A percentile compares a stretch with the other conserved stretches of the same genome.
phyloP scores from a whole-genome alignment of 2,888 invertebrate genomes.

The Hoplodrina blanda region DNA sequence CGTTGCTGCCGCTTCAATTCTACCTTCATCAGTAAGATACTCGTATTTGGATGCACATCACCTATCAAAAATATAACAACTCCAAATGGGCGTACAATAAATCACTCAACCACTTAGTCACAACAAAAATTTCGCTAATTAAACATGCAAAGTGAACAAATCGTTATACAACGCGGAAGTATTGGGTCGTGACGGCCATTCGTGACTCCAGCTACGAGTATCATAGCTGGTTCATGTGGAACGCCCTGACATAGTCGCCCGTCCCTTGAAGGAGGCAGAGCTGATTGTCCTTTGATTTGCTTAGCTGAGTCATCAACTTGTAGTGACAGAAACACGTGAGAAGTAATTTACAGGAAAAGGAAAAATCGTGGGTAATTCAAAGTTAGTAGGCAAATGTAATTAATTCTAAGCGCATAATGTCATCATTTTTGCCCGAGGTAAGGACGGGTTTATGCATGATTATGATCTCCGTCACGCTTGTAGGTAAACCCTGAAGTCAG shows the following conservation, averaged over 20 bases:
- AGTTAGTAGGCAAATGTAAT: constrained; percentile 30
- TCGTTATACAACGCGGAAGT: constrained; percentile 64
- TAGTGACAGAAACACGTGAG: background rate
- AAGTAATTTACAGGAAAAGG: background rate
- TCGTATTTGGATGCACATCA: background rate
- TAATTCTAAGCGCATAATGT: constrained; percentile 42
- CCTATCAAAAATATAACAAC: background rate
- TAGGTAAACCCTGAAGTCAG: background rate
- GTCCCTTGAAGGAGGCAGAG: constrained; percentile 35
- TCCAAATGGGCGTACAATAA: constrained; percentile 13
- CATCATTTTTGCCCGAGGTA: constrained; percentile 24
- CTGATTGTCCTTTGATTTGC: constrained; percentile 34
- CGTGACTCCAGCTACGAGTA: constrained; percentile 52
- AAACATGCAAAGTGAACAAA: constrained; percentile 58
- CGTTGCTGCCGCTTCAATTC: background rate
- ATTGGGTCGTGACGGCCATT: constrained; percentile 56
- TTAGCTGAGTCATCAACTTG: background rate
- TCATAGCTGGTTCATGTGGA: constrained; percentile 26
- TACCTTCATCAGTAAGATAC: background rate
- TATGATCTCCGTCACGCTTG: constrained; percentile 32
- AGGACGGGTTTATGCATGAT: constrained; percentile 33
- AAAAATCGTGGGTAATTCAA: constrained; percentile 23
- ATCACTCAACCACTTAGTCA: constrained; percentile 31
- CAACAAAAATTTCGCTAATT: constrained; percentile 62
- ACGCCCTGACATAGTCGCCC: constrained; percentile 35